Base-by-base conservation (phyloP, 2,113 vertebrate genomes). In the Apteryx owenii region DNA sequence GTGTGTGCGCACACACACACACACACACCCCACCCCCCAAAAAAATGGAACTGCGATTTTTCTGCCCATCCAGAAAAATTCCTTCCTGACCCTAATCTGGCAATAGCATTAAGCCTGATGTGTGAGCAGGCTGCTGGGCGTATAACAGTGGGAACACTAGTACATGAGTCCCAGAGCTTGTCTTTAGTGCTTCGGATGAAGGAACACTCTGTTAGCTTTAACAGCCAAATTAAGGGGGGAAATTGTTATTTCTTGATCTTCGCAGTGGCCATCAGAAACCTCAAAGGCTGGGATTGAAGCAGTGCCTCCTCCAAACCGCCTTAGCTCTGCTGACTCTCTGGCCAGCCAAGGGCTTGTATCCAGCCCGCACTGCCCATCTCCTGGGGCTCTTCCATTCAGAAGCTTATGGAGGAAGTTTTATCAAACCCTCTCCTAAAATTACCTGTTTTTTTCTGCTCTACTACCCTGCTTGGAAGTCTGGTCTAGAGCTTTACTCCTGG, bases 11-110 rank as follows among this genome's bases (percentile, higher is more conserved):
- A 38, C 36, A 38, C 36, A 38, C 36, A 38, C 36, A 38, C 36
- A 38, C 36, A 38, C 36, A 38, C 36, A 38, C 36, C 16, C 23
- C 14, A 10, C 9, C 14, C 8, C 61, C 29, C 14, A 58, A 54
- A 94, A 96, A 54, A 12, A 50, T 53, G 44, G 66, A 9, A 78
- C 44, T 6, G 10, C 44, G 62, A 19, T 85, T 85, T 89, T 94
- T 90, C 83, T 79, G 9, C 84, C 87, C 89, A 28, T 89, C 81
- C 79, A 48, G 70, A 91, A 92, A 94, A 96, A 96, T 95, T 96
- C 95, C 91, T 73, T 96, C 70, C 91, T 96, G 95, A 95, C 95
- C 96, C 94, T 96, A 97, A 96, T 96, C 93, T 96, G 93, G 87
- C 91, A 89, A 53, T 38, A 85, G 61, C 2, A 0, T 78, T 96